Conservation (phyloP, 1,140 invertebrate genomes). For the Drusus annulatus region DNA sequence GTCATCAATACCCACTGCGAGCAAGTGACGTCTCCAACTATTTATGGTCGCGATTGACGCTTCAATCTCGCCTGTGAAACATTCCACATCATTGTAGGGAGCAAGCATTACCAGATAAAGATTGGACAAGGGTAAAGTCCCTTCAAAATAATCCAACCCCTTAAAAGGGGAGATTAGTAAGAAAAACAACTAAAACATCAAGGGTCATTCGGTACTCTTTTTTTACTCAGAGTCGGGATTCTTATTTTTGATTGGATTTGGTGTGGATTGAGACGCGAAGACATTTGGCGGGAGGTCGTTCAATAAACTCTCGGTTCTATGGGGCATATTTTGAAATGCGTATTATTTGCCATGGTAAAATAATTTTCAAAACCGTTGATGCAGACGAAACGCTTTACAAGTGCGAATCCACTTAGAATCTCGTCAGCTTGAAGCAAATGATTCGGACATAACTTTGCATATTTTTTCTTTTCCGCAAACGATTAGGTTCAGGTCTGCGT, state of each 20-base stretch:
- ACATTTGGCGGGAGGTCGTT: constrained; percentile 26
- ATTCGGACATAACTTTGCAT: neutral
- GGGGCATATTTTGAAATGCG: constrained; percentile 31
- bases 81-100: constrained; percentile 34
- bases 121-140: constrained; percentile 8
- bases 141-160: neutral
- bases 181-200: no score
- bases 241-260: neutral
- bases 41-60: constrained; percentile 44
- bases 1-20: constrained; percentile 41
- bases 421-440: neutral
- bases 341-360: constrained; percentile 21
- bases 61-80: constrained; percentile 26
- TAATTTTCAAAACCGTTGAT: constrained; percentile 11
- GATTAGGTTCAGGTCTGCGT: no score
- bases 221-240: neutral
- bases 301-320: constrained; percentile 32
- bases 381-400: neutral
- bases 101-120: constrained; percentile 5
- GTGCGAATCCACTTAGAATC: no score
- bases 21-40: constrained; percentile 45
- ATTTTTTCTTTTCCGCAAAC: no score
- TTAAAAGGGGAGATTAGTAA: constrained; percentile 1
- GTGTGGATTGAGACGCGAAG: constrained; percentile 16
- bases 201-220: neutral